Evolutionary conservation across 2,113 vertebrate species (phyloP).

Genomic region (Phyllostomus hastatus): DNA sequence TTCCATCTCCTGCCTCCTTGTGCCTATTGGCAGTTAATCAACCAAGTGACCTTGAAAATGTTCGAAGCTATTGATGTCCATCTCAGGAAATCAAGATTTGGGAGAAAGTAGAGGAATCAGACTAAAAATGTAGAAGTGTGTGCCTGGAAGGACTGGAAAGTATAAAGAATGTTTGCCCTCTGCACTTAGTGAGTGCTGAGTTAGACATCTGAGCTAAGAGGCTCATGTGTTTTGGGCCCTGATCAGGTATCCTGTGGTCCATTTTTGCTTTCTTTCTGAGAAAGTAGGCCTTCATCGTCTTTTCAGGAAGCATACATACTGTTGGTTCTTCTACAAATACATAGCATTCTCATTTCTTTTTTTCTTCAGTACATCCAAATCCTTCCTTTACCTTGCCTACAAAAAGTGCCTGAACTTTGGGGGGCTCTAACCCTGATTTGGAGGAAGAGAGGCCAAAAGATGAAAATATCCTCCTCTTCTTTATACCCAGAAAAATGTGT

Average conservation of each 20-base stretch:
- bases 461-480: constrained; percentile 34
- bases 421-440: not conserved
- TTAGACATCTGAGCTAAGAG: not conserved
- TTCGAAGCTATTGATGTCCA: not conserved
- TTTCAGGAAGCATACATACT: not conserved
- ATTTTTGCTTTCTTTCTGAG: constrained; percentile 6
- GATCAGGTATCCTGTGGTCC: not conserved
- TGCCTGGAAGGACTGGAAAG: not conserved
- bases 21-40: not conserved
- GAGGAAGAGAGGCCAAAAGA: not conserved
- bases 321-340: not conserved
- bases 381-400: not conserved
- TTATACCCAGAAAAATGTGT: constrained; percentile 10
- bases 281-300: not conserved
- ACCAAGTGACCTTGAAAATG: not conserved
- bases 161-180: not conserved
- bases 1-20: not conserved
- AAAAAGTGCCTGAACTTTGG: not conserved
- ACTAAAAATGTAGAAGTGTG: not conserved
- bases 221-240: not conserved
- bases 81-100: not conserved
- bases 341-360: not conserved
- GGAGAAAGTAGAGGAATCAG: not conserved
- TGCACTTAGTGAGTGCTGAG: not conserved
- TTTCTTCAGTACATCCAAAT: not conserved